phyloP scores from a whole-genome alignment of 1,140 invertebrate genomes.

The Drosophila bocki region DNA sequence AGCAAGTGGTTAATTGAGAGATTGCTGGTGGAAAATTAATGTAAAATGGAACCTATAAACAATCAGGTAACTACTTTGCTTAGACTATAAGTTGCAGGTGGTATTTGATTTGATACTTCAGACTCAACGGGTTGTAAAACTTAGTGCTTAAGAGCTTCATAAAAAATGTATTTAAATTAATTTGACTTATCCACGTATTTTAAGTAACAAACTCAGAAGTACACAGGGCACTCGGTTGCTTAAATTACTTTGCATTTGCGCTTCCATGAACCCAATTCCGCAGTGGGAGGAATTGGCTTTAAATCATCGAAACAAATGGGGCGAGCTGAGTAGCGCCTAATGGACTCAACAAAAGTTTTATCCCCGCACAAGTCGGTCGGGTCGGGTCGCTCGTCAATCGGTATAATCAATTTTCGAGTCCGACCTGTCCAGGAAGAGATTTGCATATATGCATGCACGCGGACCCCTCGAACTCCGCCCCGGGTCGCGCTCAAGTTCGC shows the following conservation, averaged over 20 bases:
- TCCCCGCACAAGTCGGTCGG: neutral
- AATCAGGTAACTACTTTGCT: neutral
- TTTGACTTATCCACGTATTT: no score
- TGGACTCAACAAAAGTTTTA: constrained; percentile 23
- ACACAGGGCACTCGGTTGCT: neutral
- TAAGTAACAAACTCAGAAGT: neutral
- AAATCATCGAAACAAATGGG: constrained; percentile 36
- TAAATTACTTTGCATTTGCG: neutral
- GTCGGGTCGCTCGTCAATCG: constrained; percentile 3
- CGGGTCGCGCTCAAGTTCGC: neutral
- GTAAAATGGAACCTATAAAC: neutral
- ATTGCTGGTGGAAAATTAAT: neutral
- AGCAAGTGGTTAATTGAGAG: neutral
- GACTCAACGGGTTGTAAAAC: neutral
- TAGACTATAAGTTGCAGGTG: neutral
- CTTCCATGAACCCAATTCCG: neutral
- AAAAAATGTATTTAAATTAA: neutral
- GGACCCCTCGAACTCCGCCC: neutral
- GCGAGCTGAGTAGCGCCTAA: constrained; percentile 12
- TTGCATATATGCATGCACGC: constrained; percentile 25
- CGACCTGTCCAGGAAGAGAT: constrained; percentile 16
- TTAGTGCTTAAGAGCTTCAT: no score
- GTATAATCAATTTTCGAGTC: constrained; percentile 37
- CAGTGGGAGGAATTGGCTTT: neutral
- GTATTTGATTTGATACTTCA: neutral